Conservation (phyloP, 1,140 invertebrate species). For the Orchesella cincta region DNA sequence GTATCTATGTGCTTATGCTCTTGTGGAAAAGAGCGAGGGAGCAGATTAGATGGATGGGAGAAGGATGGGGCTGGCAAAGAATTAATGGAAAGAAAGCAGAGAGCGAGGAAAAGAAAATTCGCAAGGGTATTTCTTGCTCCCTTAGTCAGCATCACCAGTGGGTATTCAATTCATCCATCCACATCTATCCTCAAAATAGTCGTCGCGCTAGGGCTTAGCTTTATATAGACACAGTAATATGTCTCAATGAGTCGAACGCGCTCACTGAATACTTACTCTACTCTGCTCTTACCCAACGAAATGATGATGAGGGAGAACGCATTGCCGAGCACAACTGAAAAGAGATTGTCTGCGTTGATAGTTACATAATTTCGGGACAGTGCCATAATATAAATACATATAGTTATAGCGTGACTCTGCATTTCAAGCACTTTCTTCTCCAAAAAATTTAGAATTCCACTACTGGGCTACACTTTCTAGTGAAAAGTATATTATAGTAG, state of each 20-base stretch:
- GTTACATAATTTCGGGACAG: not conserved
- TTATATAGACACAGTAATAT: not conserved
- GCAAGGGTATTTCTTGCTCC: constrained; percentile 34
- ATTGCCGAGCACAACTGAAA: not conserved
- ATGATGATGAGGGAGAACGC: too few relatives aligned
- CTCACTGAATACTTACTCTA: not conserved
- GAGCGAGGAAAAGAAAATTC: constrained; percentile 40
- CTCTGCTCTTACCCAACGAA: not conserved
- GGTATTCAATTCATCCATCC: constrained; percentile 43
- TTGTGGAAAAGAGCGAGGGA: constrained; percentile 12
- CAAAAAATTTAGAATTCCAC: not conserved
- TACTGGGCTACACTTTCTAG: too few relatives aligned
- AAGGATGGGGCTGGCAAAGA: constrained; percentile 37
- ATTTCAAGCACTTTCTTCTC: not conserved
- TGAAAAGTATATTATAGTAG: too few relatives aligned
- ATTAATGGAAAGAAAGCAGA: constrained; percentile 37
- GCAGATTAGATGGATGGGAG: constrained; percentile 41
- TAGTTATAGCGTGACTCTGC: too few relatives aligned
- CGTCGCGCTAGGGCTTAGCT: too few relatives aligned
- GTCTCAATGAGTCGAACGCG: not conserved
- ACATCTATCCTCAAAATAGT: constrained; percentile 22
- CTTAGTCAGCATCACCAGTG: constrained; percentile 46
- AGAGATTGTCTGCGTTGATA: constrained; percentile 1
- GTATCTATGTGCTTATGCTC: not conserved
- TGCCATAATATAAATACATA: not conserved